Conservation (phyloP, 2,888 invertebrate species). For the Drosophila cracens region DNA sequence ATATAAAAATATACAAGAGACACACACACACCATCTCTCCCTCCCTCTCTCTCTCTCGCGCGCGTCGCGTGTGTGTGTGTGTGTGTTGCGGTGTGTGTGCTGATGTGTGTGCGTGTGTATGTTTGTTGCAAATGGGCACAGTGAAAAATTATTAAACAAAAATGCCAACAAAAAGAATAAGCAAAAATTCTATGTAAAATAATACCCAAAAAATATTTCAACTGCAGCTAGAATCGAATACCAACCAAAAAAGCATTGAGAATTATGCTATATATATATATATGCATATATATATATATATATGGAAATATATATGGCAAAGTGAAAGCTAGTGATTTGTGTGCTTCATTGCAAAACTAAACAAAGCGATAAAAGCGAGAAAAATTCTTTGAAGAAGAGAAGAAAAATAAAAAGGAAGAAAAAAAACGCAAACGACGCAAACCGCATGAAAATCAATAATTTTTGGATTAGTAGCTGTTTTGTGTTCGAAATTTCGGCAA, state of each 20-base stretch:
- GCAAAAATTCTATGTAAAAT: not conserved
- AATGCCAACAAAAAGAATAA: slow-evolving; percentile 28
- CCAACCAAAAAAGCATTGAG: slow-evolving; percentile 12
- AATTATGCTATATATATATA: slow-evolving; percentile 3
- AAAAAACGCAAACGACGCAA: slow-evolving; percentile 13
- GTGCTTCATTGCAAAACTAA: slow-evolving; percentile 47
- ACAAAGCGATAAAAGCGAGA: slow-evolving; percentile 43
- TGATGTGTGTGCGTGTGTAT: slow-evolving; percentile 41
- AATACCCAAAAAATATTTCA: slow-evolving; percentile 15
- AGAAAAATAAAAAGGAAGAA: not conserved
- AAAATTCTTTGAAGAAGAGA: slow-evolving; percentile 28
- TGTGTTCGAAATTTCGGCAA: slow-evolving; percentile 45
- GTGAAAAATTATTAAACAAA: slow-evolving; percentile 72
- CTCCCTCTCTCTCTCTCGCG: slow-evolving; percentile 22
- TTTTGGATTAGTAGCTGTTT: slow-evolving; percentile 81
- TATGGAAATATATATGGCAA: slow-evolving; percentile 13
- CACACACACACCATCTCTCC: slow-evolving; percentile 19
- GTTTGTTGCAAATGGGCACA: slow-evolving; percentile 67
- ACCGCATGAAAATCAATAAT: slow-evolving; percentile 80
- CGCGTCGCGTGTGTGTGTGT: slow-evolving; percentile 23
- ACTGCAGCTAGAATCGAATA: slow-evolving; percentile 12
- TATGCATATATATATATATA: slow-evolving; percentile 5
- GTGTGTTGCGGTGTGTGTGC: slow-evolving; percentile 32
- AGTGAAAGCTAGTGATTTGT: slow-evolving; percentile 34
- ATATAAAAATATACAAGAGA: not conserved